Percentiles rank a stretch among this genome's conserved stretches.
These are phyloP conservation scores for Callospermophilus lateralis DNA, from an alignment of 2,113 vertebrate genomes.

Conservation along the genomic window DNA sequence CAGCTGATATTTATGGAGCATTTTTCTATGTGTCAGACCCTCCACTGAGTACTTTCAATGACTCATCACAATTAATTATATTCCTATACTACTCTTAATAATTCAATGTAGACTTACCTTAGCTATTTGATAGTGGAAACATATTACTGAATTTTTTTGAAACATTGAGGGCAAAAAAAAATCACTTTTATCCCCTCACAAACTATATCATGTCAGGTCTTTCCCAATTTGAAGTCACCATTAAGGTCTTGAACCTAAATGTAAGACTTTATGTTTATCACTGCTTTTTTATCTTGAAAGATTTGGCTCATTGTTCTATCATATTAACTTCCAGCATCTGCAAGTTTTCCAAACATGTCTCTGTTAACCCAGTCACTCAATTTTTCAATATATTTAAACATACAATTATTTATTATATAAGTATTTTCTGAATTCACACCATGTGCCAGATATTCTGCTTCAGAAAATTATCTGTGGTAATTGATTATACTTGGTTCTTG, in stretches of 20 bases:
- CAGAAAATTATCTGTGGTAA: neutral
- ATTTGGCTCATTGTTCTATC: neutral
- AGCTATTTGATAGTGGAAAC: neutral
- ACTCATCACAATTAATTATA: neutral
- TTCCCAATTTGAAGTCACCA: neutral
- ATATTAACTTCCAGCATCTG: neutral
- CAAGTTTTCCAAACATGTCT: neutral
- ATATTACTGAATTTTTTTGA: constrained; percentile 6
- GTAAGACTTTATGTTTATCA: neutral
- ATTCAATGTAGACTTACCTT: neutral
- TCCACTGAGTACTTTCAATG: neutral
- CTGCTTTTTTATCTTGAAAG: neutral
- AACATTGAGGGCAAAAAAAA: neutral
- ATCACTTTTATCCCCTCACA: neutral
- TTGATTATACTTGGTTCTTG: neutral
- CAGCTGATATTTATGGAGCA: neutral
- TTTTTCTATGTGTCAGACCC: neutral
- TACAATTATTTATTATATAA: constrained; percentile 22
- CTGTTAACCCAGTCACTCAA: neutral
- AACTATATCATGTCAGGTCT: neutral
- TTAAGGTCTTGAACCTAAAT: neutral
- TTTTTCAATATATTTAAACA: neutral
- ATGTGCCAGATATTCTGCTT: neutral
- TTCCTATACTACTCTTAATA: neutral
- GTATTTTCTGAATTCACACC: neutral